phyloP scores from a whole-genome alignment of 2,113 vertebrate species.

The Oryzias woworae region DNA sequence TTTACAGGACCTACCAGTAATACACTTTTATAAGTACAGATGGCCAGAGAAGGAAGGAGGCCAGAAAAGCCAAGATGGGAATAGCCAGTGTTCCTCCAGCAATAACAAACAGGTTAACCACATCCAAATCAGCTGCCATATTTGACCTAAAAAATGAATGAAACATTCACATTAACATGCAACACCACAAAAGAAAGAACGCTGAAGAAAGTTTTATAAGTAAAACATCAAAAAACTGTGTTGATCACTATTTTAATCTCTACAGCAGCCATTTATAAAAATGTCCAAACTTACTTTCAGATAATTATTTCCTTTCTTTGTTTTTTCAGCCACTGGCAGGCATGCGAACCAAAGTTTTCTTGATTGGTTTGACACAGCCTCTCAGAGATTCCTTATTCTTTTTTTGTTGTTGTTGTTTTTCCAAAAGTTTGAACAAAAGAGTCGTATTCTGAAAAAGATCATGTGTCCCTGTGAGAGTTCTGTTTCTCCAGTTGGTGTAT shows the following conservation, averaged over 20 bases:
- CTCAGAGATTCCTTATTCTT: neutral
- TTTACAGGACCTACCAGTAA: slow-evolving; percentile 84
- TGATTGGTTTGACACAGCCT: slow-evolving; percentile 2
- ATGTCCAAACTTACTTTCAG: slow-evolving; percentile 45
- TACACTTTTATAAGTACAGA: slow-evolving; percentile 91
- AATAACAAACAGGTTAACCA: slow-evolving; percentile 89
- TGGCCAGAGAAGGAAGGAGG: slow-evolving; percentile 92
- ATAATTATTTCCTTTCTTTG: slow-evolving; percentile 5
- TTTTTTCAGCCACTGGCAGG: slow-evolving; percentile 15
- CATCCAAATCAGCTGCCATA: slow-evolving; percentile 85
- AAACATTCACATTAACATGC: slow-evolving; percentile 1
- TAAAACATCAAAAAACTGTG: neutral
- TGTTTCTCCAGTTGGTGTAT: slow-evolving; percentile 31
- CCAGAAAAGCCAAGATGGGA: slow-evolving; percentile 91
- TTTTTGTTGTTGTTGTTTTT: neutral
- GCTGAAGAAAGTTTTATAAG: neutral
- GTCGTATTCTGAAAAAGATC: neutral
- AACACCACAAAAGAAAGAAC: neutral
- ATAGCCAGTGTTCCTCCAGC: slow-evolving; percentile 86
- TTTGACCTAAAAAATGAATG: slow-evolving; percentile 22
- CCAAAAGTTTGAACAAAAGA: neutral
- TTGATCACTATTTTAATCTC: neutral
- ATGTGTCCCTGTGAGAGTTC: slow-evolving; percentile 9
- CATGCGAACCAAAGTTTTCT: slow-evolving; percentile 5
- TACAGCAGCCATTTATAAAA: neutral